Percentiles rank a stretch among this genome's conserved stretches.
Conservation (phyloP, 2,888 invertebrate genomes). For the Petrolisthes cinctipes region DNA sequence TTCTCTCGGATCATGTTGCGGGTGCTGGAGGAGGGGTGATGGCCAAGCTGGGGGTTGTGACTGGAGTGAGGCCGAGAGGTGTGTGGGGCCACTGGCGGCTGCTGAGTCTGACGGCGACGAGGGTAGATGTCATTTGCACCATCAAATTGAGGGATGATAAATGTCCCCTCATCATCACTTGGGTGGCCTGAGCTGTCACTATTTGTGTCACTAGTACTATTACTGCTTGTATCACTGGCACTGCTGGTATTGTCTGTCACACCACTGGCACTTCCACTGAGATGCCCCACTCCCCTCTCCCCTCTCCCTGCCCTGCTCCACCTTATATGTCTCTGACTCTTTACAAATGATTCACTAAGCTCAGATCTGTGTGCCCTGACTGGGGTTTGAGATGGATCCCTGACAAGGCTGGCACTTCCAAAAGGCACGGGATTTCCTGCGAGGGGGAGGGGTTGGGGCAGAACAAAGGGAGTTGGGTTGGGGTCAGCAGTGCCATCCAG, state of each 20-base stretch:
- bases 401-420: constrained; percentile 39
- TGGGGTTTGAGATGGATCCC: neutral
- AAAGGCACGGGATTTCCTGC: constrained; percentile 48
- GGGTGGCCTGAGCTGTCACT: constrained; percentile 10
- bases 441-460: neutral
- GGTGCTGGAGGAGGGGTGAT: constrained; percentile 19
- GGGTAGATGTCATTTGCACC: constrained; percentile 58
- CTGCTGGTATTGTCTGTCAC: constrained; percentile 16
- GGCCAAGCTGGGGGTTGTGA: constrained; percentile 2
- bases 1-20: constrained; percentile 37
- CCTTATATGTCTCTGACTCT: neutral
- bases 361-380: constrained; percentile 2
- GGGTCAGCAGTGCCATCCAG: constrained; percentile 48
- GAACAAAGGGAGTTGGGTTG: neutral
- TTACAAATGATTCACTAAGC: constrained; percentile 4
- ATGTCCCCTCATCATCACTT: constrained; percentile 44
- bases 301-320: neutral
- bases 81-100: neutral
- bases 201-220: neutral
- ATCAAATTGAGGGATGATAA: constrained; percentile 63
- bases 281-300: neutral
- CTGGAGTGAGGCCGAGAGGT: neutral
- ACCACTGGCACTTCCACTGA: neutral
- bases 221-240: constrained; percentile 6
- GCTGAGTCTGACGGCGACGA: constrained; percentile 17